These are phyloP conservation scores for Phyllotis vaccarum DNA, from an alignment of 2,797 vertebrate genomes.

Conservation along the genomic window DNA sequence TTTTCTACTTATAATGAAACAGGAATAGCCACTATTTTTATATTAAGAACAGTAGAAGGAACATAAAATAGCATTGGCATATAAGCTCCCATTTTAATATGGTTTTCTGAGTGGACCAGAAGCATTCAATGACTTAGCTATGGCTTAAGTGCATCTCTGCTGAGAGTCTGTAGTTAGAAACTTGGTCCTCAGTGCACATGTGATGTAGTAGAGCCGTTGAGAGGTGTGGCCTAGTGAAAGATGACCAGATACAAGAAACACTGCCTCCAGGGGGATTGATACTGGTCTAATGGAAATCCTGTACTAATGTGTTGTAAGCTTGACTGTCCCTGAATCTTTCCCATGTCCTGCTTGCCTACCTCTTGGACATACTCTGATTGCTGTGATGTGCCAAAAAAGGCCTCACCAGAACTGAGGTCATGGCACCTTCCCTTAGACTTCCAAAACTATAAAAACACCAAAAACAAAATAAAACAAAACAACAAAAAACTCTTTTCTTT, in stretches of 20 bases:
- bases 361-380: not conserved
- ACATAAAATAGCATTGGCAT: not conserved
- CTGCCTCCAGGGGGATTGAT: not conserved
- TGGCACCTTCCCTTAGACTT: not conserved
- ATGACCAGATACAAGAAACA: not conserved
- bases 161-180: not conserved
- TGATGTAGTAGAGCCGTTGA: not conserved
- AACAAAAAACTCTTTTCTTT: not conserved
- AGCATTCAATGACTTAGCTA: not conserved
- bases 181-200: not conserved
- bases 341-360: not conserved
- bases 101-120: not conserved
- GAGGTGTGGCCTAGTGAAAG: not conserved
- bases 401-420: not conserved
- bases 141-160: not conserved
- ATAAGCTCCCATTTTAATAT: not conserved
- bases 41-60: not conserved
- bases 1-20: conserved; percentile 21
- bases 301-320: not conserved
- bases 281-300: not conserved
- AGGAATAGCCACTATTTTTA: not conserved
- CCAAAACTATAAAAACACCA: not conserved
- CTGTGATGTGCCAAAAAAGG: not conserved
- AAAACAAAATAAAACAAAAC: too few relatives aligned
- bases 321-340: not conserved